Evolutionary conservation across 2,888 invertebrate genomes (phyloP).

Genomic region (Andrena flavipes): DNA sequence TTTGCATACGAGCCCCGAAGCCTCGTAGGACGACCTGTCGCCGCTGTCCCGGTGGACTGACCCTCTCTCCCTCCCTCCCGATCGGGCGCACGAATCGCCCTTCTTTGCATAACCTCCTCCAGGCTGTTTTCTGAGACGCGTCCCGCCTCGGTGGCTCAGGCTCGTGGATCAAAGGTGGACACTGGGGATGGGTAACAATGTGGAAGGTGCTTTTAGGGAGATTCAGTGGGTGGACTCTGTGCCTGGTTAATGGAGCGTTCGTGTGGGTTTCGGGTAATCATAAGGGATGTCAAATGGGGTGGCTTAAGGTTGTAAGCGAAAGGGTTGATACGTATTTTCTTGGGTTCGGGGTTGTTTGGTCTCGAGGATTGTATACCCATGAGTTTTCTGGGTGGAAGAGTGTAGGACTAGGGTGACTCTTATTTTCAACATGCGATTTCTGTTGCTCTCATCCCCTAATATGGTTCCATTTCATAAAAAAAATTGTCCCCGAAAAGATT

Average conservation of each 20-base stretch:
- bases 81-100: background rate
- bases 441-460: too few relatives aligned
- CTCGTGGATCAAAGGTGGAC: slow-evolving; percentile 13
- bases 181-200: background rate
- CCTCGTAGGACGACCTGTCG: slow-evolving; percentile 65
- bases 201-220: background rate
- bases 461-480: too few relatives aligned
- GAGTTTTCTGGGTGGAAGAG: too few relatives aligned
- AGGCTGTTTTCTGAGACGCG: background rate
- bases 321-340: too few relatives aligned
- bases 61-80: background rate
- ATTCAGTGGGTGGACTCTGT: background rate
- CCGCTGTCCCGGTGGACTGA: slow-evolving; percentile 14
- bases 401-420: too few relatives aligned
- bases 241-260: background rate
- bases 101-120: background rate
- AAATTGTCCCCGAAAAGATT: too few relatives aligned
- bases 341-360: too few relatives aligned
- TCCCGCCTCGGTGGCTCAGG: background rate
- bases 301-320: too few relatives aligned
- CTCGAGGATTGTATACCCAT: too few relatives aligned
- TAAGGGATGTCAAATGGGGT: too few relatives aligned
- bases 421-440: too few relatives aligned
- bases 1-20: slow-evolving; percentile 60
- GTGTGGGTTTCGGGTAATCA: too few relatives aligned